These are phyloP conservation scores for Caenorhabditis afra DNA, from an alignment of 2,888 invertebrate genomes.

Conservation along the genomic window DNA sequence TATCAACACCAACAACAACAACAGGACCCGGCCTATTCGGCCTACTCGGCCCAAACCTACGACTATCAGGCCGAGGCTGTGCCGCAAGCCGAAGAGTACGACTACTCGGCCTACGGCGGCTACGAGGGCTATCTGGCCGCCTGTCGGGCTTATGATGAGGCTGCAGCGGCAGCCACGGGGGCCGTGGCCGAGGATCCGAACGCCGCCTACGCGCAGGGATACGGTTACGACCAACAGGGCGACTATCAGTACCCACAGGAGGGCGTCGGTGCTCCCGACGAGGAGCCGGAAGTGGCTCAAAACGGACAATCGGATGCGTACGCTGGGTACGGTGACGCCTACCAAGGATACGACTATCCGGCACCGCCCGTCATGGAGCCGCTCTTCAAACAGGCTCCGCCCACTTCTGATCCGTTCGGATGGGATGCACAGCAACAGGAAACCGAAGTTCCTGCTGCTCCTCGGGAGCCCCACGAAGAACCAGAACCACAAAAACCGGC, in stretches of 20 bases:
- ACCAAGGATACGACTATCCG: conserved; percentile 23
- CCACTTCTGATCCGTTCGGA: conserved; percentile 72
- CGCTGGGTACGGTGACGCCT: conserved; percentile 39
- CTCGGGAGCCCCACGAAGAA: too few relatives aligned
- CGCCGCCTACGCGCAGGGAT: conserved; percentile 24
- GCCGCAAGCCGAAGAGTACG: conserved; percentile 52
- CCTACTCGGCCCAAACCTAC: conserved; percentile 22
- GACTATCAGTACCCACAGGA: conserved; percentile 26
- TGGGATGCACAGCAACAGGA: conserved; percentile 67
- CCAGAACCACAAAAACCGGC: too few relatives aligned
- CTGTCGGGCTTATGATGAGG: conserved; percentile 53
- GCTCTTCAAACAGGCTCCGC: conserved; percentile 61
- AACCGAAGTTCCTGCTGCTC: conserved; percentile 16
- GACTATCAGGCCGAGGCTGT: conserved; percentile 11
- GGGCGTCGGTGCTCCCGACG: conserved; percentile 33
- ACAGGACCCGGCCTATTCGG: conserved; percentile 50
- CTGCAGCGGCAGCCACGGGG: conserved; percentile 6
- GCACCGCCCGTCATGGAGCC: conserved; percentile 39
- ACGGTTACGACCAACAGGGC: conserved; percentile 47
- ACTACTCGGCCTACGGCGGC: conserved; percentile 64
- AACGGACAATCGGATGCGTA: conserved; percentile 8
- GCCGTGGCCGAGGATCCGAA: background rate
- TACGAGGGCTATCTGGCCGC: conserved; percentile 60
- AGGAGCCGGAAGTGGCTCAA: background rate
- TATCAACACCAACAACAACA: conserved; percentile 50